phyloP scores from a whole-genome alignment of 2,113 vertebrate species.

The Crocuta crocuta region DNA sequence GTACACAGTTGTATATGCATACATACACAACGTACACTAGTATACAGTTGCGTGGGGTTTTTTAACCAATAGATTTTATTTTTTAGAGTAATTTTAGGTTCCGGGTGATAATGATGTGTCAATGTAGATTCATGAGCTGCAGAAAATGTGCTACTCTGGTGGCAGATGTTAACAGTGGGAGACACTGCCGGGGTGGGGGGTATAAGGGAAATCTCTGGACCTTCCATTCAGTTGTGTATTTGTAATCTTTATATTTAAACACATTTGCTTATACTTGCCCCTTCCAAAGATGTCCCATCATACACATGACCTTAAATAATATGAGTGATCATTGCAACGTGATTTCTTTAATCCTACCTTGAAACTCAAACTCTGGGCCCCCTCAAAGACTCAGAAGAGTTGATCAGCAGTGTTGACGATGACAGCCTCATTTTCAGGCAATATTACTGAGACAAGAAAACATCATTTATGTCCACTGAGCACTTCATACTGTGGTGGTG shows the following conservation, averaged over 20 bases:
- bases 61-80: background rate
- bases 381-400: background rate
- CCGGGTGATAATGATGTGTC: background rate
- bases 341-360: background rate
- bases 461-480: background rate
- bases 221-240: background rate
- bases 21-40: background rate
- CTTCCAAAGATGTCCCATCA: background rate
- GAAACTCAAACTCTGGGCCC: background rate
- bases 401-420: background rate
- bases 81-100: background rate
- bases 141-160: background rate
- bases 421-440: background rate
- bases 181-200: no score
- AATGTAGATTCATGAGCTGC: background rate
- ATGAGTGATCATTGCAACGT: background rate
- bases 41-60: background rate
- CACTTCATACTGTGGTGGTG: background rate
- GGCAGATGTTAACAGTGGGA: background rate
- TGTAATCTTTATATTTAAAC: background rate
- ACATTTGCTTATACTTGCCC: background rate
- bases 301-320: background rate
- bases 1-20: background rate
- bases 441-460: background rate
- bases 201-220: background rate